Percentiles rank a stretch among this genome's conserved stretches.
phyloP scores from a whole-genome alignment of 2,113 vertebrate species.

The Platysternon megacephalum region DNA sequence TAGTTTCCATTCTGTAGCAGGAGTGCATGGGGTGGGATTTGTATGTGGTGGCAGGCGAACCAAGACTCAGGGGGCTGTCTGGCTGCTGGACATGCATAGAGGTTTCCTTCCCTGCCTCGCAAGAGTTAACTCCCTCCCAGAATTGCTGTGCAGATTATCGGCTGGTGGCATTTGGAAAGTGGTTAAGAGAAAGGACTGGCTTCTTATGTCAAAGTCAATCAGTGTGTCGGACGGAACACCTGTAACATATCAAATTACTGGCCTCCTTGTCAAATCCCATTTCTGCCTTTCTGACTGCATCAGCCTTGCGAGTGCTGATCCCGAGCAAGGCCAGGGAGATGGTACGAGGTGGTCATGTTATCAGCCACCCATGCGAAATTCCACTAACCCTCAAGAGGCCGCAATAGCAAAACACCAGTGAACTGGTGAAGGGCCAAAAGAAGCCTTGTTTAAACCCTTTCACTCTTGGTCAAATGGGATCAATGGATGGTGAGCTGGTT shows the following conservation, averaged over 20 bases:
- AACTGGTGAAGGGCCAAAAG: neutral
- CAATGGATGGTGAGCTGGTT: neutral
- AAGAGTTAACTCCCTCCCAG: neutral
- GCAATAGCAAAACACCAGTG: fast-evolving
- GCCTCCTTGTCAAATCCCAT: neutral
- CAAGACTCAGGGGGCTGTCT: neutral
- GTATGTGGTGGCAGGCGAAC: neutral
- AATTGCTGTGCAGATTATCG: neutral
- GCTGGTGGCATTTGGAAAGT: neutral
- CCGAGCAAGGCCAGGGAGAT: neutral
- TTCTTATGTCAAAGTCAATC: neutral
- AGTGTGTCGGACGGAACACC: neutral
- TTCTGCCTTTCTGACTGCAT: neutral
- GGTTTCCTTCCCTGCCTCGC: neutral
- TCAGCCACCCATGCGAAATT: neutral
- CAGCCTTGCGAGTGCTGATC: fast-evolving
- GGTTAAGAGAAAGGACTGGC: neutral
- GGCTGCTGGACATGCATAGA: neutral
- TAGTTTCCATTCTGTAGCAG: neutral
- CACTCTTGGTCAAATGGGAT: fast-evolving
- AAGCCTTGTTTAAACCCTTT: neutral
- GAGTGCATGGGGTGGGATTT: neutral
- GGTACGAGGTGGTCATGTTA: neutral
- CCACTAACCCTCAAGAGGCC: neutral
- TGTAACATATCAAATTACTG: fast-evolving